Percentiles rank a stretch among this genome's conserved stretches.
These are phyloP conservation scores for Ormyrus nitidulus DNA, from an alignment of 2,888 invertebrate genomes.

Conservation along the genomic window DNA sequence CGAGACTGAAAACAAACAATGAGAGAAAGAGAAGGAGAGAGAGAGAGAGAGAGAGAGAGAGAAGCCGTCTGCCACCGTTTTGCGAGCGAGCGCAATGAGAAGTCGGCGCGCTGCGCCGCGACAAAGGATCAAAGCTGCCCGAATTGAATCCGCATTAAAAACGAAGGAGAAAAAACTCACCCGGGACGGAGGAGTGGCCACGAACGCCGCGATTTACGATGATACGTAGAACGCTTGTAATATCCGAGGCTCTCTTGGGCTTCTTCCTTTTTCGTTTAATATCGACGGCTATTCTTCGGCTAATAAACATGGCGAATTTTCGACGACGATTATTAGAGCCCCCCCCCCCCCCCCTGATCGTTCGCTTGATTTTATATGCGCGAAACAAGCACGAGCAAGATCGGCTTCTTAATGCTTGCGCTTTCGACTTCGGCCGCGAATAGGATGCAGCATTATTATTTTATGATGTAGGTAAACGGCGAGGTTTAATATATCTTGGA, in stretches of 20 bases:
- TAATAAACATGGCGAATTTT: constrained; percentile 49
- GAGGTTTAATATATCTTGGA: constrained; percentile 51
- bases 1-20: constrained; percentile 54
- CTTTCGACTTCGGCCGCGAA: constrained; percentile 13
- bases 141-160: constrained; percentile 64
- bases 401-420: constrained; percentile 51
- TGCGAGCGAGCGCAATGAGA: constrained; percentile 41
- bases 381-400: constrained; percentile 1
- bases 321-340: constrained; percentile 33
- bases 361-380: constrained; percentile 14
- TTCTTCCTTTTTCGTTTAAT: constrained; percentile 32
- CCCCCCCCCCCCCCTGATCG: neutral
- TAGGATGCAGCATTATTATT: constrained; percentile 50
- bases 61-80: constrained; percentile 42
- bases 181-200: constrained; percentile 37
- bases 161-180: constrained; percentile 58
- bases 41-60: constrained; percentile 7
- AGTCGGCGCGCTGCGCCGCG: constrained; percentile 54
- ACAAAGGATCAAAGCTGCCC: constrained; percentile 59
- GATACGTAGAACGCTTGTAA: constrained; percentile 53
- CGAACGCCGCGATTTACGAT: constrained; percentile 55
- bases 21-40: constrained; percentile 12
- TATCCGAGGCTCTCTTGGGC: constrained; percentile 17
- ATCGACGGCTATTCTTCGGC: constrained; percentile 38
- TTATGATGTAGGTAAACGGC: constrained; percentile 40